phyloP scores from a whole-genome alignment of 2,113 vertebrate species.

The Girardinichthys multiradiatus region DNA sequence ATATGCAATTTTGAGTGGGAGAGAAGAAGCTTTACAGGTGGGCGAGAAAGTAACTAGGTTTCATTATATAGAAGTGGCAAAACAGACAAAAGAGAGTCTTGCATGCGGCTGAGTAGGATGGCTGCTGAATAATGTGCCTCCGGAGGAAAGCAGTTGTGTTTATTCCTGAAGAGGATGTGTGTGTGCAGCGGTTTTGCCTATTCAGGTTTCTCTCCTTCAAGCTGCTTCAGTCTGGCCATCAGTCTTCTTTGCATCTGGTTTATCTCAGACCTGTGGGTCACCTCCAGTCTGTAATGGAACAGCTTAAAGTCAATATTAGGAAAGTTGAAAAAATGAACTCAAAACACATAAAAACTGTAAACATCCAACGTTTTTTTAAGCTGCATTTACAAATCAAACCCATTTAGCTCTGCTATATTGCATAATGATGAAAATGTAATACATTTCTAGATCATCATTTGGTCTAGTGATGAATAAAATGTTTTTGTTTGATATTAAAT shows the following conservation, averaged over 20 bases:
- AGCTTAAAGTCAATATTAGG: neutral
- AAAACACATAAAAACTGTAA: neutral
- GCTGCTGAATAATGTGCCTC: constrained; percentile 9
- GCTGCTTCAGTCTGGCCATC: constrained; percentile 30
- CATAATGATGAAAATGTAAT: too few relatives aligned
- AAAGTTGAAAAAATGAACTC: neutral
- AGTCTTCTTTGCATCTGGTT: constrained; percentile 40
- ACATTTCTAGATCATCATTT: too few relatives aligned
- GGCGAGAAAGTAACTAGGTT: constrained; percentile 39
- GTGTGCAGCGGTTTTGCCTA: neutral
- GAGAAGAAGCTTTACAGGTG: constrained; percentile 44
- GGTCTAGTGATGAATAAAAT: neutral
- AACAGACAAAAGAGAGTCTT: constrained; percentile 5
- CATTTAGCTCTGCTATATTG: too few relatives aligned
- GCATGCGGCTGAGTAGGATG: constrained; percentile 8
- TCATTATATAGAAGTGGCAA: constrained; percentile 34
- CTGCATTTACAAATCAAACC: neutral
- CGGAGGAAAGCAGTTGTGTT: constrained; percentile 11
- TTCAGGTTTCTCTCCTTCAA: constrained; percentile 20
- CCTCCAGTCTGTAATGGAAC: constrained; percentile 38
- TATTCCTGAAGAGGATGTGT: neutral
- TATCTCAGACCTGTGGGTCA: constrained; percentile 15
- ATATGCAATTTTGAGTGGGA: constrained; percentile 46
- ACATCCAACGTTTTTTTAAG: neutral
- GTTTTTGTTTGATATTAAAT: neutral